A percentile compares a stretch with the other conserved stretches of the same genome.
Evolutionary conservation across 2,113 vertebrate species (phyloP).

Genomic region (Forbesichthys agassizii): DNA sequence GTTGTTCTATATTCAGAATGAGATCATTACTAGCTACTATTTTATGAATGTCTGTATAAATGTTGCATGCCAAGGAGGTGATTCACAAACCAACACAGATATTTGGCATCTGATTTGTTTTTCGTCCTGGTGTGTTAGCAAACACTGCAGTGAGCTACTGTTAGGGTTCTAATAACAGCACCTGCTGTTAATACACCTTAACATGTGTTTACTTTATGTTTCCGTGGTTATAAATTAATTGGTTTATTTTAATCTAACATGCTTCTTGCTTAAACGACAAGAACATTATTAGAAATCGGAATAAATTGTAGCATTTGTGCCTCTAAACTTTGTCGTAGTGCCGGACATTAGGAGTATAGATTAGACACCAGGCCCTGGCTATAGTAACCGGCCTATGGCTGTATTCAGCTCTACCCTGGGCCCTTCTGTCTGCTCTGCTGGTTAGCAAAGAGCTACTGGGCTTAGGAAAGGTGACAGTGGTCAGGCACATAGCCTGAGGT

Average conservation of each 20-base stretch:
- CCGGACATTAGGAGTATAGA: conserved; percentile 3
- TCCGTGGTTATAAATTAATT: too few species aligned
- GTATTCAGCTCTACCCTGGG: conserved; percentile 38
- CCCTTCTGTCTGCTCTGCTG: conserved; percentile 20
- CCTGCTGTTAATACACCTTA: too few species aligned
- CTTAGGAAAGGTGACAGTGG: conserved; percentile 52
- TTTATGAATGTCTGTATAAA: too few species aligned
- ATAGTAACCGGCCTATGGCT: conserved; percentile 38
- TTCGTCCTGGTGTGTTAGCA: too few species aligned
- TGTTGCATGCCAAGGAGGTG: too few species aligned
- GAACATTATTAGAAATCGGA: background rate
- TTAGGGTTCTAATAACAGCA: too few species aligned
- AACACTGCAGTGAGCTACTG: too few species aligned
- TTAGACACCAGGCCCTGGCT: conserved; percentile 21
- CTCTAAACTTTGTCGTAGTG: conserved; percentile 3
- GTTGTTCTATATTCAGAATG: background rate
- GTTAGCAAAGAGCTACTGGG: conserved; percentile 45
- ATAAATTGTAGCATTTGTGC: background rate
- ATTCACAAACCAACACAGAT: too few species aligned
- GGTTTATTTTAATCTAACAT: too few species aligned
- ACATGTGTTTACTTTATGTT: too few species aligned
- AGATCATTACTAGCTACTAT: background rate
- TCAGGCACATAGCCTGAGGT: conserved; percentile 37
- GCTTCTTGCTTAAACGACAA: background rate
- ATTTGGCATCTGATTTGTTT: too few species aligned